phyloP scores from a whole-genome alignment of 2,113 vertebrate genomes.

The Syngnathoides biaculeatus region DNA sequence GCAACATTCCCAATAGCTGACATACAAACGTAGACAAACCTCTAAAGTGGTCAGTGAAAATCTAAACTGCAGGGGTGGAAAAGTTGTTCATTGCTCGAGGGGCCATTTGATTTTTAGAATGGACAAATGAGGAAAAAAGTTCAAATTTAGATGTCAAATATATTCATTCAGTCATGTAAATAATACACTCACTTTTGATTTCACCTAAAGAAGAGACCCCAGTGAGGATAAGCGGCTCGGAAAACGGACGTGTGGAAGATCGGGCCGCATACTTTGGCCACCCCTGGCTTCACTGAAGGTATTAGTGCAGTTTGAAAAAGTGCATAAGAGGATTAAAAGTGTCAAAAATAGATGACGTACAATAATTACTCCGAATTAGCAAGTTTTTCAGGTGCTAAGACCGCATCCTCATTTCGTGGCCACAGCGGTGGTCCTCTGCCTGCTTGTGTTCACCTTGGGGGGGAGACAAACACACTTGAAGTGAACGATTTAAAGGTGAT shows the following conservation, averaged over 20 bases:
- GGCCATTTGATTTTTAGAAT: too few species aligned
- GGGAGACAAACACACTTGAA: not conserved
- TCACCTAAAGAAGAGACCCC: too few species aligned
- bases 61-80: too few species aligned
- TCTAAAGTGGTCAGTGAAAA: constrained; percentile 3
- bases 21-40: not conserved
- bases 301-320: constrained; percentile 46
- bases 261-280: not conserved
- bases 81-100: too few species aligned
- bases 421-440: not conserved
- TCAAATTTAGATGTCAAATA: not conserved
- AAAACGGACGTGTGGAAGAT: too few species aligned
- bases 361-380: not conserved
- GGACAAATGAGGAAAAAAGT: too few species aligned
- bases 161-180: not conserved
- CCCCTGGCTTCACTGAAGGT: not conserved
- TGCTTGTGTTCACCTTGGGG: not conserved
- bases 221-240: too few species aligned
- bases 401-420: not conserved
- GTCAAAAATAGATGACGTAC: not conserved
- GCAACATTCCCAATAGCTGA: not conserved
- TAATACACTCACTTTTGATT: not conserved
- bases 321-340: constrained; percentile 37
- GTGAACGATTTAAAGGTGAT: not conserved
- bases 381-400: not conserved